Base-by-base conservation (phyloP, 2,888 invertebrate species). In the Strigamia maritima region DNA sequence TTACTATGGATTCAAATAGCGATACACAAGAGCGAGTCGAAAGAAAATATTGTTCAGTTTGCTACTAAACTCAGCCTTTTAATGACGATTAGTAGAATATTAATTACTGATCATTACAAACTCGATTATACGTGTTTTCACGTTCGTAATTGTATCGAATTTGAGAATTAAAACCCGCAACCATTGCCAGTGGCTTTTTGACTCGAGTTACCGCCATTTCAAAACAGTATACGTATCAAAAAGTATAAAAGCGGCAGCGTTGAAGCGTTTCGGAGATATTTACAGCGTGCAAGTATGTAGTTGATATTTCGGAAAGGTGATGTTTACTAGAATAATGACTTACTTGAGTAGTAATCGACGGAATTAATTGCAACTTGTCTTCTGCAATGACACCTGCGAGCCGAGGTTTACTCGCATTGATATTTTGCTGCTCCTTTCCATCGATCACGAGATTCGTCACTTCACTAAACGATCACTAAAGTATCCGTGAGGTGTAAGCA, bases 341-440 rank as follows among this genome's bases (percentile, higher is more conserved):
- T 70, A 70, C 70, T 70, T 70, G 24, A 28, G 70, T 28, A 24
- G 70, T 70, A 70, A 70, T 70, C 26, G 28, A 16, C 28, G 26
- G 26, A 26, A 70, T 70, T 70, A 70, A 70, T 16, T 16, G 70
- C 70, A 70, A 70, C 70, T 70, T 70, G 70, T 70, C 70, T 70
- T 70, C 70, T 70, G 70, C 70, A 70, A 70, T 70, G 70, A 70
- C 70, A 70, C 70, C 70, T 70, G 70, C 70, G 70, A 70, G 70
- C 70, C 0, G 70, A 24, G 28, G 70, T 28, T 70, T 70, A 70
- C 24, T 54, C 54, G 19, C 24, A 28, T 70, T 70, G 70, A 70
- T n/a, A 28, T 70, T 26, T 24, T 70, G 70, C 70, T n/a, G 70
- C n/a, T 70, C 14, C 26, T 70, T 70, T 28, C 70, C 70, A 70